Evolutionary conservation across 2,113 vertebrate genomes (phyloP), one percentile per base, ranked within the genome.

Genomic region (Tachuris rubrigastra): DNA sequence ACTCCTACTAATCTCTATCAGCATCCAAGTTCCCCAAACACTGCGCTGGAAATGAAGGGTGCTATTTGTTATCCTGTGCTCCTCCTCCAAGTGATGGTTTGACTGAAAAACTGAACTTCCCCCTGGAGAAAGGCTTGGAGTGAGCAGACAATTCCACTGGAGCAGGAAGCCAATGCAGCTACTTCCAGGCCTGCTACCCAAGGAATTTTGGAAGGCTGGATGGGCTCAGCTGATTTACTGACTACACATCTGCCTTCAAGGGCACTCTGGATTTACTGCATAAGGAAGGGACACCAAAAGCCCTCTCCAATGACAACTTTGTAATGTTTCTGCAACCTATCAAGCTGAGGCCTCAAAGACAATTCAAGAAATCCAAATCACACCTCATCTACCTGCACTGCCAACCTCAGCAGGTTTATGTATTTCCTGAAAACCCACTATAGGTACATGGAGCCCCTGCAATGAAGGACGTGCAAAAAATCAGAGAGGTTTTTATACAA

Each of bases 391-490:
- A 78, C 56, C 52, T 82, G 46, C 31, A 69, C 0, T 71, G 66
- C 7, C 81, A 87, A 10, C 56, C 75, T 47, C 30, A 69, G 63
- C 41, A 63, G 21, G 20, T n/a, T 23, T 9, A 31, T 8, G 0
- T 10, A 31, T 33, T 63, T 68, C 39, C 66, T 91, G 33, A 50
- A 47, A 83, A 83, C 53, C 15, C 10, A 52, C 28, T 21, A n/a
- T 0, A 2, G 25, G n/a, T 12, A 73, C 0, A 56, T 10, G 16
- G 25, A 85, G 20, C 16, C 41, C 31, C 21, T 66, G n/a, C 41
- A 62, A 37, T 5, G 33, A 58, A 60, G 27, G 17, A 12, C 20
- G 17, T 2, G 14, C 19, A 50, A 37, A 75, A 79, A 79, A 67
- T 22, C 28, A 65, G 7, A 50, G 27, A 83, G 18, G 12, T 21